These are phyloP conservation scores for Aculops lycopersici DNA, from an alignment of 1,140 invertebrate species.

Conservation along the genomic window DNA sequence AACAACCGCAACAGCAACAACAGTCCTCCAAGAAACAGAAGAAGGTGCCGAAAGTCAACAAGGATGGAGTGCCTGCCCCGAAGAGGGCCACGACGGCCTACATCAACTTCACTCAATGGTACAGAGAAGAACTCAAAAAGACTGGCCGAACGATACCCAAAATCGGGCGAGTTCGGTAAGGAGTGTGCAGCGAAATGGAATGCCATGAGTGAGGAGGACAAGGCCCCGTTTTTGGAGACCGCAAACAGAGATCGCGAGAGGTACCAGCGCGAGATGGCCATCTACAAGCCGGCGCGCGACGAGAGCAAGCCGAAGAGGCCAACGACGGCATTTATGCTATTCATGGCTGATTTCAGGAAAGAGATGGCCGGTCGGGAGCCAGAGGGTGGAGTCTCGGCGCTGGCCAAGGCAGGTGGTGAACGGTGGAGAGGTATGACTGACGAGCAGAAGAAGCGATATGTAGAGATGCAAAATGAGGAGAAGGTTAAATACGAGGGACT, in stretches of 20 bases:
- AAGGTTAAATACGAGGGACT: slow-evolving; percentile 11
- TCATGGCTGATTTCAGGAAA: slow-evolving; percentile 14
- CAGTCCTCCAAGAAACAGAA: slow-evolving; percentile 9
- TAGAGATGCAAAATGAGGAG: slow-evolving; percentile 12
- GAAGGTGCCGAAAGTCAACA: slow-evolving; percentile 13
- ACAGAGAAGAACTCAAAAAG: slow-evolving; percentile 13
- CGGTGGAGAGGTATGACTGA: slow-evolving; percentile 13
- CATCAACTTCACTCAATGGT: slow-evolving; percentile 14
- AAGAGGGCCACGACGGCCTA: slow-evolving; percentile 14
- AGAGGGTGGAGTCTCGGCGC: slow-evolving; percentile 13
- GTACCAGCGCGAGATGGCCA: slow-evolving; percentile 13
- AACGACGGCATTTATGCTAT: slow-evolving; percentile 14
- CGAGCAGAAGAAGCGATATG: slow-evolving; percentile 13
- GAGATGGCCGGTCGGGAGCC: slow-evolving; percentile 14
- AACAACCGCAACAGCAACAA: slow-evolving; percentile 1
- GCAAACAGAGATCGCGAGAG: slow-evolving; percentile 11
- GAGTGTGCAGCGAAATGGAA: slow-evolving; percentile 14
- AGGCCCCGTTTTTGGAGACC: slow-evolving; percentile 12
- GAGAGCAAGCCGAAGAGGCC: slow-evolving; percentile 13
- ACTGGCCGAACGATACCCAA: slow-evolving; percentile 12
- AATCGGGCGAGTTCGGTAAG: slow-evolving; percentile 14
- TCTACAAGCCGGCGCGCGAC: slow-evolving; percentile 13
- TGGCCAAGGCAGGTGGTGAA: slow-evolving; percentile 14
- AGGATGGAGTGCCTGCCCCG: slow-evolving; percentile 13
- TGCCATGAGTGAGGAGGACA: slow-evolving; percentile 12